Base-by-base conservation (phyloP, 2,797 vertebrate species). In the Sorex maritimensis region DNA sequence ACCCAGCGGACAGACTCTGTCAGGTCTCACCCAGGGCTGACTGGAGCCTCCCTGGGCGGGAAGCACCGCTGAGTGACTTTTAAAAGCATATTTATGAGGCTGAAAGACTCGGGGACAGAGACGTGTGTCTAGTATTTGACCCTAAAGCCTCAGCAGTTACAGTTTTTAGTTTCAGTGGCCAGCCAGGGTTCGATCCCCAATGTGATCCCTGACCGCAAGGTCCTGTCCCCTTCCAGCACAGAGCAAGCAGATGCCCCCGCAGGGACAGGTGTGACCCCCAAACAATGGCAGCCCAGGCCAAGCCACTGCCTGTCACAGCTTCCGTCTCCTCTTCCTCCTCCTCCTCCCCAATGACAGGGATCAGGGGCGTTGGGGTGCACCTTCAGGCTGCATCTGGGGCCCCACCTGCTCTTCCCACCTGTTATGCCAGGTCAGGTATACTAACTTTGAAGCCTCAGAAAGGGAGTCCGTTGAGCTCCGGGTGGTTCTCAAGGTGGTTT, bases 11-110 rank as follows among this genome's bases (percentile, higher is more conserved):
- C 41, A 52, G 13, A 61, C 7, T 38, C 5, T 34, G 6, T 63
- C 4, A 9, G 52, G 81, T 49, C 65, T 78, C 58, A 26, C 41
- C 14, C 34, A 69, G 72, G 12, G 6, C 23, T 74, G 38, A 73
- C 2, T 26, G 23, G 80, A 75, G 80, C 26, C 79, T 78, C 72
- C 9, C 8, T 24, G 24, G 49, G 67, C n/a, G 52, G 68, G 14
- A 65, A 52, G 44, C 67, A 55, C 63, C 28, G 52, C 0, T 1
- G n/a, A 89, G 41, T 41, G 34, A 34, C 46, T 90, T 85, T 85
- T 65, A 73, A 79, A 80, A 84, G 69, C 34, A 10, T 69, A 81
- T 86, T 83, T 84, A 84, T 44, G 88, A 89, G 81, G 61, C n/a
- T 74, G 88, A 69, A 82, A 93, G 75, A 38, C 81, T 74, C 49